Evolutionary conservation across 2,888 invertebrate species (phyloP).

Genomic region (Gymnosoma rotundatum): DNA sequence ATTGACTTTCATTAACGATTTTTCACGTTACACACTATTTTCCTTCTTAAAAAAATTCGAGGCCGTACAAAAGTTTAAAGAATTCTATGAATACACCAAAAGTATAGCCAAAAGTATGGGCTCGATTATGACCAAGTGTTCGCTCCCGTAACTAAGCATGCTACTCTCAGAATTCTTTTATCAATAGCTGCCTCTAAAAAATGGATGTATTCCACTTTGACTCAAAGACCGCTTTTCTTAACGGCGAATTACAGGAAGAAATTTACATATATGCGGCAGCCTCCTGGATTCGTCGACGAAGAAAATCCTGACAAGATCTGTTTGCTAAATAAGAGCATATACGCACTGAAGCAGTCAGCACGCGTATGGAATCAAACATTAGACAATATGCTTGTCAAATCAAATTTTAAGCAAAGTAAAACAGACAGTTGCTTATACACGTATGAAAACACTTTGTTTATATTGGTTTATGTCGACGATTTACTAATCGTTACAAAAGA

Average conservation of each 20-base stretch:
- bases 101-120: slow-evolving; percentile 39
- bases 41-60: slow-evolving; percentile 72
- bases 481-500: not conserved
- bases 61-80: slow-evolving; percentile 52
- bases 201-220: slow-evolving; percentile 38
- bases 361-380: too few species aligned
- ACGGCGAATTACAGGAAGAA: slow-evolving; percentile 22
- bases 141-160: too few species aligned
- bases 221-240: slow-evolving; percentile 60
- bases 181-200: not conserved
- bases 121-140: slow-evolving; percentile 3
- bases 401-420: too few species aligned
- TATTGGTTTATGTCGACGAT: too few species aligned
- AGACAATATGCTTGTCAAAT: too few species aligned
- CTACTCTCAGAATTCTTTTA: too few species aligned
- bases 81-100: slow-evolving; percentile 33
- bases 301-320: slow-evolving; percentile 37
- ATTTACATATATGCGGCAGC: slow-evolving; percentile 66
- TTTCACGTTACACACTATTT: slow-evolving; percentile 50
- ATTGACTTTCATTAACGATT: too few species aligned
- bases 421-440: too few species aligned
- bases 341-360: not conserved
- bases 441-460: too few species aligned
- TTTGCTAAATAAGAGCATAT: not conserved
- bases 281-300: slow-evolving; percentile 53